Evolutionary conservation across 2,797 vertebrate species (phyloP).

Genomic region (Falco columbarius): DNA sequence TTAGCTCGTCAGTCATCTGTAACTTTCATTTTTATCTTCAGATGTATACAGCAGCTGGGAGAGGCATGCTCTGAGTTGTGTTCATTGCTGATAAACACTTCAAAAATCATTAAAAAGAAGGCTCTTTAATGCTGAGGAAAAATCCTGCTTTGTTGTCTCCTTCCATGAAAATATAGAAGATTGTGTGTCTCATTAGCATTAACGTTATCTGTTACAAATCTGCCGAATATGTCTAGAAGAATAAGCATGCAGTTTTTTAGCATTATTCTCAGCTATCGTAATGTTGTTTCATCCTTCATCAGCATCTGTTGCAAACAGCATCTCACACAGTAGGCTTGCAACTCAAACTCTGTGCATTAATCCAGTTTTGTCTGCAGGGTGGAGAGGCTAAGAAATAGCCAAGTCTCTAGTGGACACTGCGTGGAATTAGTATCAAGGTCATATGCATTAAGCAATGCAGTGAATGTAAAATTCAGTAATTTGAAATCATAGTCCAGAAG

Average conservation of each 20-base stretch:
- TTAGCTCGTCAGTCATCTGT: background rate
- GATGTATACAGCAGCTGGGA: background rate
- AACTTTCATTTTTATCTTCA: conserved; percentile 27
- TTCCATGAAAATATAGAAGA: background rate
- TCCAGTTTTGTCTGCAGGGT: background rate
- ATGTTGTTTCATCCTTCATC: background rate
- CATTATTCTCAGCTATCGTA: background rate
- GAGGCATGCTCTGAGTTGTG: background rate
- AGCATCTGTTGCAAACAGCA: background rate
- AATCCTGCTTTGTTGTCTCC: background rate
- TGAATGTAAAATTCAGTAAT: background rate
- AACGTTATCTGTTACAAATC: background rate
- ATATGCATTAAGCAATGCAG: background rate
- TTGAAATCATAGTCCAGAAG: background rate
- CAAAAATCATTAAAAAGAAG: conserved; percentile 9
- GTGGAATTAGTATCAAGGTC: background rate
- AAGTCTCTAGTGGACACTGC: background rate
- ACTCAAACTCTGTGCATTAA: background rate
- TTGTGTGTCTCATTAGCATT: background rate
- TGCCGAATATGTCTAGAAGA: background rate
- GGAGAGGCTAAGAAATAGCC: background rate
- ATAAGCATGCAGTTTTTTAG: background rate
- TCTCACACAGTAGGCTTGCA: background rate
- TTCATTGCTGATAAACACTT: conserved; percentile 34
- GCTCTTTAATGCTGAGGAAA: background rate